These are phyloP conservation scores for Epizoanthus stellaris DNA, from an alignment of 92 coral and sea anemone species.

Conservation along the genomic window DNA sequence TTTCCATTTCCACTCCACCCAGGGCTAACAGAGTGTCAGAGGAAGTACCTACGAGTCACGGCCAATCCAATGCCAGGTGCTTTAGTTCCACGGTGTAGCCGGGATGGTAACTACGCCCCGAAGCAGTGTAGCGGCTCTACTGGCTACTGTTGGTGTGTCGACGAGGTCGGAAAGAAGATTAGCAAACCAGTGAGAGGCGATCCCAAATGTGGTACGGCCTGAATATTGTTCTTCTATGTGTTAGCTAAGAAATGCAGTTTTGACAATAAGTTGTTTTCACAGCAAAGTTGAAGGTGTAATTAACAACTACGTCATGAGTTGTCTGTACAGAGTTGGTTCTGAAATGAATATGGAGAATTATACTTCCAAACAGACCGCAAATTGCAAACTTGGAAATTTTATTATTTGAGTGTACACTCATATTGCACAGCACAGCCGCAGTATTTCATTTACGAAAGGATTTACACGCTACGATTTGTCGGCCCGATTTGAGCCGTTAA, in stretches of 20 bases:
- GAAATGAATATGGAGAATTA: too few relatives aligned
- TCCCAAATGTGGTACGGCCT: constrained; percentile 14
- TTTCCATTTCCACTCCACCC: not conserved
- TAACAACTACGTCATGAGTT: too few relatives aligned
- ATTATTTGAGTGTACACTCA: too few relatives aligned
- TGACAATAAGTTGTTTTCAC: too few relatives aligned
- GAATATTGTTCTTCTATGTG: not conserved
- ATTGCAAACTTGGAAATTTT: too few relatives aligned
- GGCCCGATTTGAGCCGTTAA: too few relatives aligned
- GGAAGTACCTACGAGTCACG: not conserved
- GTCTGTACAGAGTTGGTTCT: too few relatives aligned
- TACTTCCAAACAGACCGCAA: too few relatives aligned
- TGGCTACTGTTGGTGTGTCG: constrained; percentile 25
- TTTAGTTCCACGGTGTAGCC: constrained; percentile 32
- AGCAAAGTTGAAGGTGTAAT: too few relatives aligned
- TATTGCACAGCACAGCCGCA: too few relatives aligned
- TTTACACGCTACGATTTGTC: too few relatives aligned
- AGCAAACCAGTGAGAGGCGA: not conserved
- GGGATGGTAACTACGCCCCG: constrained; percentile 28
- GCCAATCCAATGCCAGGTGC: constrained; percentile 8
- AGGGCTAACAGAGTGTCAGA: constrained; percentile 33
- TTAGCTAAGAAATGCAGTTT: not conserved
- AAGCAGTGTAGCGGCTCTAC: constrained; percentile 17
- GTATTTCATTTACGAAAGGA: too few relatives aligned
- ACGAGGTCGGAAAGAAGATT: not conserved